These are phyloP conservation scores for Aegithalos caudatus DNA, from an alignment of 2,113 vertebrate species.

Conservation along the genomic window DNA sequence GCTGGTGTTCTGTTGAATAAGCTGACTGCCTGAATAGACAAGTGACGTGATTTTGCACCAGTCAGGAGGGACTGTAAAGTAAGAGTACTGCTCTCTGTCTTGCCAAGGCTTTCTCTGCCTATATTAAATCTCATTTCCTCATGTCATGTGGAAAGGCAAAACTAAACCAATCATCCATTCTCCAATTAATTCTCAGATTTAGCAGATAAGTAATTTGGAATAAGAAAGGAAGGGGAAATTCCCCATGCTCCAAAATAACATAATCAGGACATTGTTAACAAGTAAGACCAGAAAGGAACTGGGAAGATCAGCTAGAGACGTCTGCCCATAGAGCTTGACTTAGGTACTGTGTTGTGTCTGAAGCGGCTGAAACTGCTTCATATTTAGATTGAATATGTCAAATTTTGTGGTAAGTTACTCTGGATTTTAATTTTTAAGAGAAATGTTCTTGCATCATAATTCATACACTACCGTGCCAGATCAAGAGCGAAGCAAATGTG, in stretches of 20 bases:
- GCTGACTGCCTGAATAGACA: background rate
- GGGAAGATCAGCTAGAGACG: background rate
- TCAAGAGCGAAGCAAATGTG: background rate
- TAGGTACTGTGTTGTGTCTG: background rate
- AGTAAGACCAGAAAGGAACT: background rate
- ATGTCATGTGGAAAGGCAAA: background rate
- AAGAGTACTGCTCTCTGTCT: background rate
- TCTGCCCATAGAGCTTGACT: background rate
- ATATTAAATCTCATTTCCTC: background rate
- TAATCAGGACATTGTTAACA: background rate
- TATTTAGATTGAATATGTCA: background rate
- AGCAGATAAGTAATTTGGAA: background rate
- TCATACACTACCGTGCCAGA: background rate
- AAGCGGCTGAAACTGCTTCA: background rate
- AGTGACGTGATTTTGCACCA: background rate
- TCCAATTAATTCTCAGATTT: background rate
- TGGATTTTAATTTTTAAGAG: background rate
- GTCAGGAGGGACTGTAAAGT: background rate
- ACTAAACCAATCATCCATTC: background rate
- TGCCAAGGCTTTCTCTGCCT: background rate
- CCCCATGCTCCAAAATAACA: background rate
- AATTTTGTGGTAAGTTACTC: background rate
- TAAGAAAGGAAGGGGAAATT: background rate
- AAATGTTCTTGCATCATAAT: background rate
- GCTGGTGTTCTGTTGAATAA: slow-evolving; percentile 25